Evolutionary conservation across 2,113 vertebrate species (phyloP).

Genomic region (Ciconia maguari): DNA sequence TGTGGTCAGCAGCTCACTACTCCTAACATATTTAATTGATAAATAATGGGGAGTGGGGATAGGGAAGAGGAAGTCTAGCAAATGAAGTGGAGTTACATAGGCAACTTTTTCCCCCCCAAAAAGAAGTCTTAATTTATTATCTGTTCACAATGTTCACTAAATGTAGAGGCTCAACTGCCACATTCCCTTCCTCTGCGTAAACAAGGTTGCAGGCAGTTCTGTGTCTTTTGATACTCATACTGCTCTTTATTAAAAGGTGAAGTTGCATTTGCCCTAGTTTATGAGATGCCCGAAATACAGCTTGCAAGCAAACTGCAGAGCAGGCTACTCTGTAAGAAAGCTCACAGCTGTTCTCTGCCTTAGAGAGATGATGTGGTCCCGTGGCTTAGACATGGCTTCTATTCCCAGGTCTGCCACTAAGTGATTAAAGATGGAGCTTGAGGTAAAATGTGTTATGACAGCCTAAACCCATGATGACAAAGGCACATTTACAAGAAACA

Average conservation of each 20-base stretch:
- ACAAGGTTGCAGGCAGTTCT: not conserved
- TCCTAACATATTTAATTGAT: constrained; percentile 16
- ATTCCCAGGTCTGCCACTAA: not conserved
- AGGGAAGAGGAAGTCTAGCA: not conserved
- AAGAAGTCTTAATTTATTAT: not conserved
- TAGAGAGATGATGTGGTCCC: not conserved
- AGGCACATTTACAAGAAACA: constrained; percentile 18
- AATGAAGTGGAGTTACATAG: not conserved
- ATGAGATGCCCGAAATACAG: not conserved
- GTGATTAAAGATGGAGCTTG: constrained; percentile 1
- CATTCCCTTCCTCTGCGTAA: not conserved
- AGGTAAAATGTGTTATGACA: constrained; percentile 5
- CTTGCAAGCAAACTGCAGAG: not conserved
- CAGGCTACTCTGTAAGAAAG: not conserved
- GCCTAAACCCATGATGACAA: not conserved
- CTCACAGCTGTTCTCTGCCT: not conserved
- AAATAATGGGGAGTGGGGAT: not conserved
- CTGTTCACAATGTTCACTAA: not conserved
- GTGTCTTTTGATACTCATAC: not conserved
- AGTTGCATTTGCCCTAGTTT: not conserved
- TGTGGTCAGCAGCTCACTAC: not conserved
- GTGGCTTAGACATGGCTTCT: not conserved
- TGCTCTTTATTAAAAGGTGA: not conserved
- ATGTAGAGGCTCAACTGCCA: not conserved
- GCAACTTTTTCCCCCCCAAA: not conserved